Percentiles rank a stretch among this genome's conserved stretches.
Evolutionary conservation across 35 echinoderm and acorn worm genomes (phyloP).

Genomic region (Patiria miniata): DNA sequence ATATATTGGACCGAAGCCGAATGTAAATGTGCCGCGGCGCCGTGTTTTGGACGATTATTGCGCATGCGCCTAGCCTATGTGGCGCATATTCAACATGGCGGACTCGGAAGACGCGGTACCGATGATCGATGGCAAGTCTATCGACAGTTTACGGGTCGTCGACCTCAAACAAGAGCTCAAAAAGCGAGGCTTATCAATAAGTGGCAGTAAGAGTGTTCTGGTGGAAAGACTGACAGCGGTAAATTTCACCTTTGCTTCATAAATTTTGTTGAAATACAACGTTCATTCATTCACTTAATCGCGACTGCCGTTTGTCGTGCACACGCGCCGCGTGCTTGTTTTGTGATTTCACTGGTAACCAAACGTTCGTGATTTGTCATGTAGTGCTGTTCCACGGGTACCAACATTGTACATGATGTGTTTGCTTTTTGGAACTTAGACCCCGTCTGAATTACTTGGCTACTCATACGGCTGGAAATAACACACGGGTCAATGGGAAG

Average conservation of each 20-base stretch:
- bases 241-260: slow-evolving; percentile 5
- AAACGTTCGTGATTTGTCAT: no score
- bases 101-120: slow-evolving; percentile 47
- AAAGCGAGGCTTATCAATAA: slow-evolving; percentile 66
- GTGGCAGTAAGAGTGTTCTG: slow-evolving; percentile 81
- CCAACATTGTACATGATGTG: no score
- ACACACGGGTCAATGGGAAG: no score
- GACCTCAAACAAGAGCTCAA: slow-evolving; percentile 91
- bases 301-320: not conserved
- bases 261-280: not conserved
- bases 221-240: slow-evolving; percentile 72
- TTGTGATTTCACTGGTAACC: no score
- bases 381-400: no score
- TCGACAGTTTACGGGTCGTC: slow-evolving; percentile 68
- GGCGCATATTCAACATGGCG: slow-evolving; percentile 27
- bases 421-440: no score
- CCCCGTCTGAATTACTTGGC: no score
- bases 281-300: not conserved
- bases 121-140: slow-evolving; percentile 60
- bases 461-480: no score
- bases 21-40: no score
- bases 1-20: no score
- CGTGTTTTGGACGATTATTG: no score
- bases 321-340: no score
- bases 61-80: not conserved